These are phyloP conservation scores for Perdita meconis DNA, from an alignment of 2,888 invertebrate species.

Conservation along the genomic window DNA sequence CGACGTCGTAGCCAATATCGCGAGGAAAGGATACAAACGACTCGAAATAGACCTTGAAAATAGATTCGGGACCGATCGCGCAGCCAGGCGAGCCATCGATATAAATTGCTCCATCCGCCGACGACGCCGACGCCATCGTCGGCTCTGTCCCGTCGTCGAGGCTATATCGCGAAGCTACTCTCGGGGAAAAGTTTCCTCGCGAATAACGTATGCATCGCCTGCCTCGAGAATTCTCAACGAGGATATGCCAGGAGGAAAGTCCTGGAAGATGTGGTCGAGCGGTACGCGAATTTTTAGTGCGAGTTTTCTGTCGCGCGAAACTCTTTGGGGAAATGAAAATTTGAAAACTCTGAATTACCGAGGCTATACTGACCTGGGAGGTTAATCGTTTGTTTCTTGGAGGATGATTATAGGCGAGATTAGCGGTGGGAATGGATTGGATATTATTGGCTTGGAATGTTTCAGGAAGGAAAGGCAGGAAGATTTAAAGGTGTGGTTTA, in stretches of 20 bases:
- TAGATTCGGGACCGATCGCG: slow-evolving; percentile 74
- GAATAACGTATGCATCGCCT: slow-evolving; percentile 63
- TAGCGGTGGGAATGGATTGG: not conserved
- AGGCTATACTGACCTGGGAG: not conserved
- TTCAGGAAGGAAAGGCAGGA: not conserved
- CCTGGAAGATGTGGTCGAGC: not conserved
- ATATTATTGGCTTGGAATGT: not conserved
- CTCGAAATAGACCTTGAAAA: slow-evolving; percentile 77
- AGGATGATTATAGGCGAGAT: not conserved
- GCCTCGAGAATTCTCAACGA: slow-evolving; percentile 26
- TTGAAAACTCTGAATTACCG: slow-evolving; percentile 2
- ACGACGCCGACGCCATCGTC: slow-evolving; percentile 44
- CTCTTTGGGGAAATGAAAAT: slow-evolving; percentile 35
- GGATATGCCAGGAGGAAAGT: slow-evolving; percentile 1
- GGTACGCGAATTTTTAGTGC: slow-evolving; percentile 29
- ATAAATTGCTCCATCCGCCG: slow-evolving; percentile 74
- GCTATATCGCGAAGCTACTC: slow-evolving; percentile 39
- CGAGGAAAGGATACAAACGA: slow-evolving; percentile 74
- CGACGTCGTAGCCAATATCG: slow-evolving; percentile 67
- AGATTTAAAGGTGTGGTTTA: not conserved
- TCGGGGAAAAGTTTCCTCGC: slow-evolving; percentile 62
- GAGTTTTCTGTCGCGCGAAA: not conserved
- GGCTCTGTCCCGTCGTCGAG: slow-evolving; percentile 22
- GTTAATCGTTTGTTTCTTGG: slow-evolving; percentile 13
- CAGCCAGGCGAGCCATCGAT: slow-evolving; percentile 74